Evolutionary conservation across 2,113 vertebrate species (phyloP).

Genomic region (Paramormyrops kingsleyae): DNA sequence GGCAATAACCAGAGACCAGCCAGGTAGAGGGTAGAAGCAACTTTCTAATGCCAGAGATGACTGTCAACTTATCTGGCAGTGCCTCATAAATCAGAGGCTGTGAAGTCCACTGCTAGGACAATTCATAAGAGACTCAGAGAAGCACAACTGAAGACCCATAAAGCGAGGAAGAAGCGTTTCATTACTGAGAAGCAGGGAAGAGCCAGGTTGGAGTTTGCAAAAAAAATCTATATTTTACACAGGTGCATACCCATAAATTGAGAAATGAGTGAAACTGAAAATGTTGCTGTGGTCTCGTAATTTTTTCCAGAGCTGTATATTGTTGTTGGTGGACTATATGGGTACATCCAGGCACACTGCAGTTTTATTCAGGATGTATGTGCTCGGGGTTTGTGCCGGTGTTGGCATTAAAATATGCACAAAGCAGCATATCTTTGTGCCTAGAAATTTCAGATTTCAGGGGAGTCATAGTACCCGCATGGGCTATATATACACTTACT

Average conservation of each 20-base stretch:
- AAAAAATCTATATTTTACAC: too few species aligned
- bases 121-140: too few species aligned
- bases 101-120: too few species aligned
- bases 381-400: background rate
- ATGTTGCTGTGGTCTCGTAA: too few species aligned
- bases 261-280: too few species aligned
- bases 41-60: background rate
- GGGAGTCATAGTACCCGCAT: background rate
- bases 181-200: background rate
- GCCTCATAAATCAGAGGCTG: background rate
- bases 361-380: background rate
- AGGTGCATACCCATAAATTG: too few species aligned
- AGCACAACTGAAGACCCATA: too few species aligned
- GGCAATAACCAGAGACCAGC: background rate
- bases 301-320: background rate
- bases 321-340: background rate
- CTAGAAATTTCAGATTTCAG: background rate
- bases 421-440: background rate
- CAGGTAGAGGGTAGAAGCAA: background rate
- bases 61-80: background rate
- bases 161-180: too few species aligned
- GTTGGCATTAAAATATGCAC: background rate
- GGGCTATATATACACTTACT: background rate
- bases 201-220: too few species aligned
- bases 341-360: background rate